Evolutionary conservation across 2,797 vertebrate species (phyloP).

Genomic region (Hyperoplus lanceolatus): DNA sequence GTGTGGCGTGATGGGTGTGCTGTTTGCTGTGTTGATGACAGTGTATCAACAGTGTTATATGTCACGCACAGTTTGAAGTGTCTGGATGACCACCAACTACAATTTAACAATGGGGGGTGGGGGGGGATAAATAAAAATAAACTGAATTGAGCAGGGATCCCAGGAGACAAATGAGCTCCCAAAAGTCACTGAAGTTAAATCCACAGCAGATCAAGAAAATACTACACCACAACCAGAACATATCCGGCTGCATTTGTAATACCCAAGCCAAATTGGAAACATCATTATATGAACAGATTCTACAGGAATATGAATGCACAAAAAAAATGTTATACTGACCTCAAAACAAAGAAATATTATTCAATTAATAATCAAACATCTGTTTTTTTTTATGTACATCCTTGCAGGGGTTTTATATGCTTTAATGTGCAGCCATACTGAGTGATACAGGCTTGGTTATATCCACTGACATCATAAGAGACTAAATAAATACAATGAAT

Average conservation of each 20-base stretch:
- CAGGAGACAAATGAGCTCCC: slow-evolving; percentile 6
- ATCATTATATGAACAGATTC: background rate
- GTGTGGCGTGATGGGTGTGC: slow-evolving; percentile 8
- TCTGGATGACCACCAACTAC: slow-evolving; percentile 49
- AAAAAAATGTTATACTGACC: background rate
- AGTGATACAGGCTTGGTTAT: background rate
- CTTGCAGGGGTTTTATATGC: background rate
- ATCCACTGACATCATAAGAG: background rate
- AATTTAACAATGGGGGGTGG: slow-evolving; percentile 1
- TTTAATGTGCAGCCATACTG: background rate
- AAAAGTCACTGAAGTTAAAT: background rate
- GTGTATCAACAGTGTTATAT: slow-evolving; percentile 32
- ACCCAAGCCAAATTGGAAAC: background rate
- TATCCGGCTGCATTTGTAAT: background rate
- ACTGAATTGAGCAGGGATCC: slow-evolving; percentile 21
- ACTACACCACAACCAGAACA: background rate
- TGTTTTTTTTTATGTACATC: no score
- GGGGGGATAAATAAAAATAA: slow-evolving; percentile 18
- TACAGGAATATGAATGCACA: background rate
- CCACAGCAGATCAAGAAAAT: background rate
- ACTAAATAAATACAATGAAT: background rate
- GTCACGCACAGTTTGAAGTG: slow-evolving; percentile 38
- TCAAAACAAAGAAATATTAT: background rate
- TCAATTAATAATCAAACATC: background rate
- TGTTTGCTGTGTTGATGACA: slow-evolving; percentile 1